Percentiles rank a stretch among this genome's conserved stretches.
Evolutionary conservation across 2,888 invertebrate species (phyloP).

Genomic region (Philhelius pedissequus): DNA sequence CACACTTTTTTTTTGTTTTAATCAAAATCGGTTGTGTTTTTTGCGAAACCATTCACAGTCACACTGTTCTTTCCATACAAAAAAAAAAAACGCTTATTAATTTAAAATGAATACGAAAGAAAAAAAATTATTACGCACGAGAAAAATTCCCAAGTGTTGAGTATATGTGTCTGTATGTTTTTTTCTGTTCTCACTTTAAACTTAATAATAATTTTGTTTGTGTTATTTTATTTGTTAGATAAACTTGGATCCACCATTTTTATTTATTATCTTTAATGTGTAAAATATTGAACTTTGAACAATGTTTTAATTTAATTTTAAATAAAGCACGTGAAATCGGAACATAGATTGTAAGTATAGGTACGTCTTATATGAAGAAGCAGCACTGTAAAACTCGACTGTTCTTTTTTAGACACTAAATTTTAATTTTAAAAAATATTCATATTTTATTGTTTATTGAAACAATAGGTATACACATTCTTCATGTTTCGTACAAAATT

Average conservation of each 20-base stretch:
- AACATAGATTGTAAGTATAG: too few relatives aligned
- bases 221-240: slow-evolving; percentile 7
- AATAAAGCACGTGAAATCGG: background rate
- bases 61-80: too few relatives aligned
- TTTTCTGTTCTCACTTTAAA: slow-evolving; percentile 3
- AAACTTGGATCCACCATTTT: slow-evolving; percentile 7
- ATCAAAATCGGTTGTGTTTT: background rate
- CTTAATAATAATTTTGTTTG: slow-evolving; percentile 4
- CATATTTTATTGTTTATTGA: background rate
- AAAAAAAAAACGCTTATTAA: slow-evolving; percentile 15
- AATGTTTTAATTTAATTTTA: background rate
- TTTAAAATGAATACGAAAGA: slow-evolving; percentile 20
- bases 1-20: background rate
- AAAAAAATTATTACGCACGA: slow-evolving; percentile 42
- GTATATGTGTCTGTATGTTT: background rate
- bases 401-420: slow-evolving; percentile 1
- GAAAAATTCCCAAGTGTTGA: slow-evolving; percentile 17
- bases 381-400: background rate
- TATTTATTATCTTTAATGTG: background rate
- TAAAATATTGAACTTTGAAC: slow-evolving; percentile 19
- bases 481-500: background rate
- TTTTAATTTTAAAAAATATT: background rate
- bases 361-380: background rate
- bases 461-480: background rate
- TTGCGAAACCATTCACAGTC: background rate